Evolutionary conservation across 2,888 invertebrate species (phyloP).

Genomic region (Parnassius smintheus): DNA sequence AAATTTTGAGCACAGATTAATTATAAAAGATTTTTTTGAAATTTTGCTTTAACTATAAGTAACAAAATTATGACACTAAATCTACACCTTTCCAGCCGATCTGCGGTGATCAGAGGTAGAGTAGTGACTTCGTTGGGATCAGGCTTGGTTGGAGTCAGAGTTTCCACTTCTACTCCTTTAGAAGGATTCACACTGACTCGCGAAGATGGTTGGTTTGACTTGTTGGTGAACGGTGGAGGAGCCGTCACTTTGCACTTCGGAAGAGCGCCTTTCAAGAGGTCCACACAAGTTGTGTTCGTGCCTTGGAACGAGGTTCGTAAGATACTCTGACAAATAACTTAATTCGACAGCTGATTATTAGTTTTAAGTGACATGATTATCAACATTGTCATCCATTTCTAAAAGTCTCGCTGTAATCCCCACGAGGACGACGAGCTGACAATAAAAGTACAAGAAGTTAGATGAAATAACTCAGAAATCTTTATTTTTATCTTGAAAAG

Average conservation of each 20-base stretch:
- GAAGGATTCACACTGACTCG: constrained; percentile 97
- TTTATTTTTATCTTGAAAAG: no score
- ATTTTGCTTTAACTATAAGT: neutral
- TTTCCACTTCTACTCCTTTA: constrained; percentile 95
- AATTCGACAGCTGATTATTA: no score
- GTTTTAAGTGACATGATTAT: no score
- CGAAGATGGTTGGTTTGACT: constrained; percentile 97
- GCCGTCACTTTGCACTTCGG: constrained; percentile 97
- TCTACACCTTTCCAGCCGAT: constrained; percentile 86
- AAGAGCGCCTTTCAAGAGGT: constrained; percentile 93
- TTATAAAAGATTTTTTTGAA: neutral
- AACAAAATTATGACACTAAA: constrained; percentile 9
- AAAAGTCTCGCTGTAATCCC: no score
- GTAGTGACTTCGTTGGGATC: constrained; percentile 95
- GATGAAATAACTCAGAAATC: no score
- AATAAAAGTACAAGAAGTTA: no score
- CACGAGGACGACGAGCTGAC: no score
- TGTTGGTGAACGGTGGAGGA: constrained; percentile 99
- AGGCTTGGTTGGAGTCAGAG: constrained; percentile 96
- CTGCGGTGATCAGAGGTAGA: constrained; percentile 97
- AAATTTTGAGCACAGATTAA: constrained; percentile 15
- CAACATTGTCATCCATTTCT: no score
- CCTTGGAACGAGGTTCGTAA: constrained; percentile 95
- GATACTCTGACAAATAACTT: neutral
- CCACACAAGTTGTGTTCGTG: constrained; percentile 93